Conservation (phyloP, 2,888 invertebrate species). For the Laothoe populi region DNA sequence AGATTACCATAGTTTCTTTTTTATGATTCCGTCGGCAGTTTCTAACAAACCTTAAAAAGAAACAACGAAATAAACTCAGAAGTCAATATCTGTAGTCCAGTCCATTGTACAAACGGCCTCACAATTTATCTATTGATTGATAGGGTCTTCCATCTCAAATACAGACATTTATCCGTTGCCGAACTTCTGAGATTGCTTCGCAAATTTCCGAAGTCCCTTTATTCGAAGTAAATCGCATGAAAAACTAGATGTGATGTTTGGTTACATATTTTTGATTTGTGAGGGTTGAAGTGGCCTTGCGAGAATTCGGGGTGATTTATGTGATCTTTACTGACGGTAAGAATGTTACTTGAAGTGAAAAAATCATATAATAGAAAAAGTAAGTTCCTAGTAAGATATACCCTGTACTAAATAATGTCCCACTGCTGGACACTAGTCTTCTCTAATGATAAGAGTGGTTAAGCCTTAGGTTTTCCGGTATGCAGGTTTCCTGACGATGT, state of each 20-base stretch:
- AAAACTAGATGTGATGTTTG: conserved; percentile 19
- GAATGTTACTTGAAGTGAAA: background rate
- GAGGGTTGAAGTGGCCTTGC: background rate
- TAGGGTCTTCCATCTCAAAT: background rate
- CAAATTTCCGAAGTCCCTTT: conserved; percentile 7
- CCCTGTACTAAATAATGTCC: no score
- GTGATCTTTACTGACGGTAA: background rate
- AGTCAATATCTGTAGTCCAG: no score
- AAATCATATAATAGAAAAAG: no score
- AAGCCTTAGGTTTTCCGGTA: no score
- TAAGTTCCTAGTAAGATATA: no score
- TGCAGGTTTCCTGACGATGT: no score
- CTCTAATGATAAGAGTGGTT: no score
- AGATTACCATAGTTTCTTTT: no score
- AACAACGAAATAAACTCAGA: no score
- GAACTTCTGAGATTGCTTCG: conserved; percentile 11
- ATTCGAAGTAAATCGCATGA: conserved; percentile 19
- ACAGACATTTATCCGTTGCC: conserved; percentile 2
- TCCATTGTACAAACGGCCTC: background rate
- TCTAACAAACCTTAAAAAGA: no score
- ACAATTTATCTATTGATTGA: background rate
- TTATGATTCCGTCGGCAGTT: no score
- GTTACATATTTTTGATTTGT: conserved; percentile 22
- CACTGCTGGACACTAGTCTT: no score
- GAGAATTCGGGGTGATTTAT: background rate